phyloP scores from a whole-genome alignment of 2,797 vertebrate species.

The Pipistrellus pygmaeus region DNA sequence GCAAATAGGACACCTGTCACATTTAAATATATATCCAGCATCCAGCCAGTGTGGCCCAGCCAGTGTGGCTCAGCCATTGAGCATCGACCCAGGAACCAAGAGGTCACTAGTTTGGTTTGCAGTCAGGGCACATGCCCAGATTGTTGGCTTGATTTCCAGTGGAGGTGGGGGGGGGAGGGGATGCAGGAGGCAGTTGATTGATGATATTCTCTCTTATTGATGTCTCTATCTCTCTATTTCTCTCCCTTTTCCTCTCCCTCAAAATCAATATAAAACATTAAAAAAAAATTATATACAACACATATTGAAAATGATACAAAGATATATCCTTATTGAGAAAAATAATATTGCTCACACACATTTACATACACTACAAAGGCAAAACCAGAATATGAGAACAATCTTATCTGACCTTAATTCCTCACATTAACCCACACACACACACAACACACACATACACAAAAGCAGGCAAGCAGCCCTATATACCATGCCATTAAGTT shows the following conservation, averaged over 20 bases:
- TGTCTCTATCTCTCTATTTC: no score
- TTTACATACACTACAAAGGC: neutral
- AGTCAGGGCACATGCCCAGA: no score
- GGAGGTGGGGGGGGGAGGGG: no score
- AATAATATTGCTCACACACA: neutral
- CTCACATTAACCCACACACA: neutral
- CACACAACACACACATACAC: neutral
- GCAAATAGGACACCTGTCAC: neutral
- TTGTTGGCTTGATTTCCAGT: no score
- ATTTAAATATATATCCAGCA: neutral
- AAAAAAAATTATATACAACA: neutral
- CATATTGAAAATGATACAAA: neutral
- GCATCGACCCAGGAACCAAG: no score
- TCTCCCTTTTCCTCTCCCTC: no score
- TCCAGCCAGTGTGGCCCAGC: no score
- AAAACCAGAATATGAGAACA: neutral
- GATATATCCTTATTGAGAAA: neutral
- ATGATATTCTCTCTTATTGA: no score
- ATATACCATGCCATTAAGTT: neutral
- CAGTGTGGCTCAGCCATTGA: no score
- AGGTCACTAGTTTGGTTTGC: no score
- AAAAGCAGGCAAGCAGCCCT: neutral
- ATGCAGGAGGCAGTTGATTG: no score
- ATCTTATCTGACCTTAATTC: neutral
- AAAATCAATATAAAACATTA: no score